Percentiles rank a stretch among this genome's conserved stretches.
phyloP scores from a whole-genome alignment of 1,140 invertebrate species.

The Aphelenchoides avenae region DNA sequence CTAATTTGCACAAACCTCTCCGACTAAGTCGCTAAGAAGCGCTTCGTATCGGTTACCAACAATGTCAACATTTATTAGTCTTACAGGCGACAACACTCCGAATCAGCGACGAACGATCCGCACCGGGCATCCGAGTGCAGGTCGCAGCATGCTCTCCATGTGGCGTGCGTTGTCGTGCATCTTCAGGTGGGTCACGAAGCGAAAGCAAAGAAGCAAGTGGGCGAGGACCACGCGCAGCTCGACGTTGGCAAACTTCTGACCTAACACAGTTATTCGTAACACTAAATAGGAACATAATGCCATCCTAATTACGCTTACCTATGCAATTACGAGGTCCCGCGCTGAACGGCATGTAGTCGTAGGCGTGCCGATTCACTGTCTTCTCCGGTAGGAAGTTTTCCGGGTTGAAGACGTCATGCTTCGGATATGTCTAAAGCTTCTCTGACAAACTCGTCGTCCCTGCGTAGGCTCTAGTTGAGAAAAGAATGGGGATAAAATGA shows the following conservation, averaged over 20 bases:
- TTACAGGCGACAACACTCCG: too few relatives aligned
- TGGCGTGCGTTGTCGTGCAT: background rate
- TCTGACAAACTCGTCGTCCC: too few relatives aligned
- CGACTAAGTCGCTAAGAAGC: too few relatives aligned
- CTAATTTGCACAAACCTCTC: too few relatives aligned
- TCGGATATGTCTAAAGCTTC: constrained; percentile 2
- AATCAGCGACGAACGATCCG: too few relatives aligned
- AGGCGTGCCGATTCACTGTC: background rate
- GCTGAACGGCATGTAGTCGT: background rate
- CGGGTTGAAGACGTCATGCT: background rate
- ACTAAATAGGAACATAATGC: background rate
- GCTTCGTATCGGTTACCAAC: too few relatives aligned
- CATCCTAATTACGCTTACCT: background rate
- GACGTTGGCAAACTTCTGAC: constrained; percentile 3
- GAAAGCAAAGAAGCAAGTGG: background rate
- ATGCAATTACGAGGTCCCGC: constrained; percentile 5
- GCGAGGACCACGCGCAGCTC: background rate
- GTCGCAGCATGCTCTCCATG: background rate
- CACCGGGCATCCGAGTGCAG: background rate
- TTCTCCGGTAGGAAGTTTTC: constrained; percentile 3
- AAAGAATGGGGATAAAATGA: too few relatives aligned
- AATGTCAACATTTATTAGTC: too few relatives aligned
- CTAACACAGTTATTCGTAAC: background rate
- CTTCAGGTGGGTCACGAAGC: background rate
- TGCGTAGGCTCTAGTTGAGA: too few relatives aligned